phyloP scores from a whole-genome alignment of 2,797 vertebrate genomes.

The Corythornis leucogaster region DNA sequence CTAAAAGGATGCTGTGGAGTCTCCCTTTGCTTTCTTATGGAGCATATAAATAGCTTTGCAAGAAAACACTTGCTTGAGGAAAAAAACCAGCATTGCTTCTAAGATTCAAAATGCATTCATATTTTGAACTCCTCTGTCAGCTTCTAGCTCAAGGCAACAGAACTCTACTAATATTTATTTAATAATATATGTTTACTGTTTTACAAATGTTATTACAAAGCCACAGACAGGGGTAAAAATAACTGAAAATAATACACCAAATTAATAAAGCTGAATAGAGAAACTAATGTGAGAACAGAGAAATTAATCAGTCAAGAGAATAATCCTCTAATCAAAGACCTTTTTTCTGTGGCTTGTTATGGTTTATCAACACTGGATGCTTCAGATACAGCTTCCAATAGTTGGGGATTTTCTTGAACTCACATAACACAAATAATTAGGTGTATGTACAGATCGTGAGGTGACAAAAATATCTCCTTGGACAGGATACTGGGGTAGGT shows the following conservation, averaged over 20 bases:
- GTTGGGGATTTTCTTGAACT: not conserved
- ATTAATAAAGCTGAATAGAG: not conserved
- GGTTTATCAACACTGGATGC: not conserved
- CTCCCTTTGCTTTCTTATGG: not conserved
- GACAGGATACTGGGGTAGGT: not conserved
- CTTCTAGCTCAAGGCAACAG: conserved; percentile 25
- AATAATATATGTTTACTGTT: not conserved
- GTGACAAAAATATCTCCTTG: not conserved
- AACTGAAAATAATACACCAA: not conserved
- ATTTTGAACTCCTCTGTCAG: conserved; percentile 9
- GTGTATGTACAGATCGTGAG: not conserved
- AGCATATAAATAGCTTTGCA: not conserved
- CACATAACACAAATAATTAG: not conserved
- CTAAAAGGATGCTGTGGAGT: not conserved
- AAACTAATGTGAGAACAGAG: not conserved
- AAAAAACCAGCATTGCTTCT: not conserved
- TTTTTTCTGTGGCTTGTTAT: not conserved
- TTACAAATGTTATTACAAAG: conserved; percentile 22
- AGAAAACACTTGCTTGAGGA: not conserved
- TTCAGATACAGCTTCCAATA: not conserved
- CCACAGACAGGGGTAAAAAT: not conserved
- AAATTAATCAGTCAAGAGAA: not conserved
- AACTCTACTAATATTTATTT: conserved; percentile 29
- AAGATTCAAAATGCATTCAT: not conserved
- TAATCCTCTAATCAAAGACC: not conserved